Conservation (phyloP, 2,888 invertebrate genomes). For the Meganola albula region DNA sequence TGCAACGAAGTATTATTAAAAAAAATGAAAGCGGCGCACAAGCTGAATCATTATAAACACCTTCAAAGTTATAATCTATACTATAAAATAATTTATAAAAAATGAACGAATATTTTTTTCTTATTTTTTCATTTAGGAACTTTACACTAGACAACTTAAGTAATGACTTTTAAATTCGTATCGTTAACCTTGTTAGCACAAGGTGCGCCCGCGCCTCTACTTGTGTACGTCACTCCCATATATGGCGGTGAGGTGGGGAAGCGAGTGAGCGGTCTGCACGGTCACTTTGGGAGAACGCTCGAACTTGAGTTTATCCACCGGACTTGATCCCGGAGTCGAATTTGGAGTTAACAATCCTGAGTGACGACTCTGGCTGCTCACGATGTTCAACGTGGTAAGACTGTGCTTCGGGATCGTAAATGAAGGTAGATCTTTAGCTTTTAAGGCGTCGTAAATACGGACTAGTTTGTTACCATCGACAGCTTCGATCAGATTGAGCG, state of each 20-base stretch:
- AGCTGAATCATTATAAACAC: slow-evolving; percentile 31
- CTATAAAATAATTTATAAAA: slow-evolving; percentile 23
- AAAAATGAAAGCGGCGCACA: slow-evolving; percentile 34
- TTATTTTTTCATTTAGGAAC: slow-evolving; percentile 51
- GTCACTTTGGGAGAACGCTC: slow-evolving; percentile 54
- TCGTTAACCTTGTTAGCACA: slow-evolving; percentile 21
- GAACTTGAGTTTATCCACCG: slow-evolving; percentile 47
- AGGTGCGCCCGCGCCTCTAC: slow-evolving; percentile 17
- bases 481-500: slow-evolving; percentile 40
- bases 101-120: slow-evolving; percentile 33
- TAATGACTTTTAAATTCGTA: slow-evolving; percentile 61
- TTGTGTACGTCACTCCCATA: slow-evolving; percentile 36
- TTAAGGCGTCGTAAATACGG: slow-evolving; percentile 63
- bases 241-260: slow-evolving; percentile 28
- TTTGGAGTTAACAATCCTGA: slow-evolving; percentile 69
- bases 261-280: slow-evolving; percentile 39
- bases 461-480: slow-evolving; percentile 58
- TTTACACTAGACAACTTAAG: slow-evolving; percentile 52
- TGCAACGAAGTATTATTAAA: slow-evolving; percentile 29
- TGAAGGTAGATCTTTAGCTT: slow-evolving; percentile 54
- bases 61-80: too few relatives aligned
- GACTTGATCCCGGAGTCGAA: slow-evolving; percentile 62
- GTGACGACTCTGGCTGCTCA: slow-evolving; percentile 35
- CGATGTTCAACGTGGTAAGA: slow-evolving; percentile 46
- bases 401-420: slow-evolving; percentile 65